These are phyloP conservation scores for pig (Sus scrofa) DNA, from an alignment of 2,113 vertebrate species.

Conservation along the genomic window DNA sequence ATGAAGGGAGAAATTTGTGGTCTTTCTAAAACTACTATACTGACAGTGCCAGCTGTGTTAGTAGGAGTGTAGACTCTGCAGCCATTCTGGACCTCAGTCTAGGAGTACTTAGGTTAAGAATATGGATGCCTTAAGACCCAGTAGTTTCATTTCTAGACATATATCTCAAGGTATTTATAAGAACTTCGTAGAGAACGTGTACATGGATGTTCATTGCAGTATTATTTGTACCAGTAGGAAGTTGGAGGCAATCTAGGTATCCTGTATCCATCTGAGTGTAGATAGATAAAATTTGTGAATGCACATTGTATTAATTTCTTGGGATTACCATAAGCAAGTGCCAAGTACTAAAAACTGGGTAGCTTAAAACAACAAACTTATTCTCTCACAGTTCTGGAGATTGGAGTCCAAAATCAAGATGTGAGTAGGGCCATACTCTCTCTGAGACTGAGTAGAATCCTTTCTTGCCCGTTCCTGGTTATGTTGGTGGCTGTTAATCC, in stretches of 20 bases:
- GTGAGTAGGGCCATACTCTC: not conserved
- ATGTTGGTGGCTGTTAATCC: constrained; percentile 11
- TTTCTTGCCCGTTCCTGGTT: constrained; percentile 39
- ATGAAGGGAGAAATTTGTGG: not conserved
- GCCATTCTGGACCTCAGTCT: not conserved
- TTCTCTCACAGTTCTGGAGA: constrained; percentile 5
- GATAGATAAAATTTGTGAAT: constrained; percentile 25
- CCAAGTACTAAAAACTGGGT: not conserved
- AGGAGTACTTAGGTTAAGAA: not conserved
- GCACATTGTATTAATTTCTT: not conserved
- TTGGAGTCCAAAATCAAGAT: not conserved
- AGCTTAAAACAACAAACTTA: constrained; percentile 29
- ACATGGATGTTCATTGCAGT: not conserved
- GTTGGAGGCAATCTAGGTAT: not conserved
- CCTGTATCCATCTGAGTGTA: not conserved
- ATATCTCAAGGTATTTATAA: constrained; percentile 11
- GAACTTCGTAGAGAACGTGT: not conserved
- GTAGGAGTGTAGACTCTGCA: not conserved
- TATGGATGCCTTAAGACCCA: not conserved
- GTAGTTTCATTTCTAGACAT: constrained; percentile 13
- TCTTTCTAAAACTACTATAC: not conserved
- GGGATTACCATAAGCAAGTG: not conserved
- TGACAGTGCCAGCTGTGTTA: not conserved
- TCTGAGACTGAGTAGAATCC: not conserved
- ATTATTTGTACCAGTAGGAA: constrained; percentile 21